These are phyloP conservation scores for Nymphalis urticae DNA, from an alignment of 2,888 invertebrate genomes.

Conservation along the genomic window DNA sequence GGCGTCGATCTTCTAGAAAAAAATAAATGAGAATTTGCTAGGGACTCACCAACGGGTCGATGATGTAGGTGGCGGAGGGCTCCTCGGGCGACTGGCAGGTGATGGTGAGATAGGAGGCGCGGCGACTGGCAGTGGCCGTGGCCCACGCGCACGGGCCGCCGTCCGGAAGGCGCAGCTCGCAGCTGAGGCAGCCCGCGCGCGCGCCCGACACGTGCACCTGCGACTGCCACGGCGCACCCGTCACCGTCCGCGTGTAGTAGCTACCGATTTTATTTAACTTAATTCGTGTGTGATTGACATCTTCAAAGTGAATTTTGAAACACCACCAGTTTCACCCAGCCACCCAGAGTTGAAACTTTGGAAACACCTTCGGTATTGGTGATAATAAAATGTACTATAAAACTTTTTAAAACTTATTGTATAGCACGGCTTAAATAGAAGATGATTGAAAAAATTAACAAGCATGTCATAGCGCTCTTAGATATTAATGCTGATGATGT, in stretches of 20 bases:
- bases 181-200: conserved; percentile 85
- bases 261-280: conserved; percentile 63
- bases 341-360: too few species aligned
- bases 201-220: conserved; percentile 85
- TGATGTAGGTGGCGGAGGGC: conserved; percentile 80
- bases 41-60: conserved; percentile 66
- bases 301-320: too few species aligned
- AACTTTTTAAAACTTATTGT: too few species aligned
- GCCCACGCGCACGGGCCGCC: conserved; percentile 83
- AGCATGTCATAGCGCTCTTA: too few species aligned
- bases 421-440: too few species aligned
- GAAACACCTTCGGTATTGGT: too few species aligned
- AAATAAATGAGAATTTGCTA: background rate
- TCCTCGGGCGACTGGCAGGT: conserved; percentile 87
- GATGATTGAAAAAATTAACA: too few species aligned
- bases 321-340: too few species aligned
- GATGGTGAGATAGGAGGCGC: conserved; percentile 84
- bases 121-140: conserved; percentile 82
- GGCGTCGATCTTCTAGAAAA: too few species aligned
- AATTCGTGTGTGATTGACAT: too few species aligned
- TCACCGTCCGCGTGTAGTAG: conserved; percentile 87
- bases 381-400: too few species aligned
- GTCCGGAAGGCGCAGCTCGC: conserved; percentile 80
- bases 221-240: conserved; percentile 83
- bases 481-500: too few species aligned